Base-by-base conservation (phyloP, 2,113 vertebrate species). In the Rhinogobius similis region DNA sequence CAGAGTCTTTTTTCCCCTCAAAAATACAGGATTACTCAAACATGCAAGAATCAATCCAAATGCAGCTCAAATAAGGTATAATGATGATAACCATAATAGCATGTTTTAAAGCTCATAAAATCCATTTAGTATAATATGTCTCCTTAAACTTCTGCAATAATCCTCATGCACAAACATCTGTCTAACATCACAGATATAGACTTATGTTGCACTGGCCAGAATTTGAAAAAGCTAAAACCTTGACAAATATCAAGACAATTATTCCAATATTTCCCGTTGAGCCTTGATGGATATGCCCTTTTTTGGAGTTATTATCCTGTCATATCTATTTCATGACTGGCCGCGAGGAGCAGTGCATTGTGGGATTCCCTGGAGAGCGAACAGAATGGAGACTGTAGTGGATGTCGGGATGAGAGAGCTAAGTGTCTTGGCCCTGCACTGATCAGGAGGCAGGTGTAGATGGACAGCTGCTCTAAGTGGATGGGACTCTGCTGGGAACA, bases 401-500 rank as follows among this genome's bases (percentile, higher is more conserved):
- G 70, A 80, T 77, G 81, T 82, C 79, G 70, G 65, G 65, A 65
- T 72, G 81, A 74, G 64, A 78, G 76, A 78, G 65, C 48, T 63
- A 48, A 70, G 55, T 68, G 20, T 50, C 79, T 73, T 20, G 0
- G 74, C 29, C 76, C 29, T 18, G 56, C 46, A 21, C 56, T 70
- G 82, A 81, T 86, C 77, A 84, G 75, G 48, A 76, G 64, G 68
- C 72, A 72, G 76, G 65, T 59, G 21, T 64, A 76, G 76, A 87
- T 24, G 78, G 86, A 82, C 84, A 79, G 62, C 76, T 76, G 70
- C 73, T 73, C 59, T 87, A 88, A 91, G 56, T 55, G 74, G 20
- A 48, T 62, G 0, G 29, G 88, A 81, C 85, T 79, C 83, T 61
- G 52, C 53, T 55, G 61, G 70, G 69, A 79, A 78, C 74, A 77